Conservation (phyloP, 37 sponge, comb jelly and placozoan genomes). For the Chondrilla cf. caribensis region DNA sequence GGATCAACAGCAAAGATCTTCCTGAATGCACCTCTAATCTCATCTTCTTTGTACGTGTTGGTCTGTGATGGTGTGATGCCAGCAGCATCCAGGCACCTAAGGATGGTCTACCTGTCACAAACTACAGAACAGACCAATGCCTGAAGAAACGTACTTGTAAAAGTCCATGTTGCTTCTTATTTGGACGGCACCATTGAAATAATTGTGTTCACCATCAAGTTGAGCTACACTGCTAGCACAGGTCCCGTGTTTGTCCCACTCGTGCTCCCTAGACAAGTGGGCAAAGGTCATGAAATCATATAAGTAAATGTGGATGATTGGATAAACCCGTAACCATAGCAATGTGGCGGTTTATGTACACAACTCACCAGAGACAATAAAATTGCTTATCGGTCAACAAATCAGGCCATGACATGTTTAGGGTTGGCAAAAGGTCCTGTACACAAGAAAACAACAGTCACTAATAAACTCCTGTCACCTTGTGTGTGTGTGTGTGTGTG, state of each 20-base stretch:
- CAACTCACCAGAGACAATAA: constrained; percentile 2
- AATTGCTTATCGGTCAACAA: neutral
- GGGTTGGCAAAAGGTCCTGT: neutral
- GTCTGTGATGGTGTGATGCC: no score
- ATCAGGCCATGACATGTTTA: constrained; percentile 1
- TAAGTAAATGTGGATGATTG: neutral
- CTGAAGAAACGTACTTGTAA: neutral
- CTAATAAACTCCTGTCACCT: neutral
- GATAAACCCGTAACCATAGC: neutral
- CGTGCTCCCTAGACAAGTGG: neutral
- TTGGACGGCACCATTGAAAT: neutral
- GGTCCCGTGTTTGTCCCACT: constrained; percentile 11
- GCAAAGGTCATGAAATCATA: no score
- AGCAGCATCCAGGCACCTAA: no score
- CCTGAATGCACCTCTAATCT: neutral
- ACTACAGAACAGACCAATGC: neutral
- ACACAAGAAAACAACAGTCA: neutral
- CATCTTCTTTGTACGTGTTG: neutral
- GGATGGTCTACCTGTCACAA: no score
- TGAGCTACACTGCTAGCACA: constrained; percentile 9
- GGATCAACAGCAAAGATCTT: neutral
- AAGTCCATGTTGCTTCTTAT: constrained; percentile 1
- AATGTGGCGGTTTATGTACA: neutral
- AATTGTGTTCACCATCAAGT: neutral
- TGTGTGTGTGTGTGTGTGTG: no score